Base-by-base conservation (phyloP, 2,888 invertebrate species). In the Geotrupes spiniger region DNA sequence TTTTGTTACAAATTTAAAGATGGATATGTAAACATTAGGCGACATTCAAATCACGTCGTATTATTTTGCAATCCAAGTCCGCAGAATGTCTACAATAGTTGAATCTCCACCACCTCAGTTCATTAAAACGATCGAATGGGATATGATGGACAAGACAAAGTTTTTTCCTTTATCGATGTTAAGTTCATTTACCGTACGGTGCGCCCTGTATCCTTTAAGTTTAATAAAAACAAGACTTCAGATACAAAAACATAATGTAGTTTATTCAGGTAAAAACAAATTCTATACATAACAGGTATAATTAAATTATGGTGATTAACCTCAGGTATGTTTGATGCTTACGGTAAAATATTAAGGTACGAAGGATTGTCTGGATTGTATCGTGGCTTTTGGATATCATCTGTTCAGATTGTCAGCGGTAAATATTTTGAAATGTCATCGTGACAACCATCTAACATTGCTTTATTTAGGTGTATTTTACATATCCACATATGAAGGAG, bases 101-200 rank as follows among this genome's bases (percentile, higher is more conserved):
- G 83, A 83, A 60, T 74, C 76, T 9, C 80, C 82, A 3, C 72
- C 72, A 11, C 76, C 78, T 0, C 76, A 79, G 59, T 80, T 84
- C 44, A 87, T 91, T 52, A 85, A 84, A 16, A 93, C 88, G 4
- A 94, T 98, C 53, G 97, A 98, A 74, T 92, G 96, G 91, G 84
- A 94, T 58, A 98, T 98, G 97, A 91, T 98, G 93, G 91, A 98
- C 72, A 95, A 93, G 66, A 80, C 79, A 37, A 94, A 93, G 69
- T 98, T 96, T 70, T 92, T 92, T 67, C 95, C 96, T 0, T 74
- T 97, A 46, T 93, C 93, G 47, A 88, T 95, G 76, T 74, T 92
- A 9, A 95, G 94, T 66, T 89, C 91, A 37, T 88, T 93, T 60
- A 80, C 85, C 56, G 79, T 82, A 8, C 76, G 86, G 51, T 85